Percentiles rank a stretch among this genome's conserved stretches.
phyloP scores from a whole-genome alignment of 2,888 invertebrate species.

The Cyaniris semiargus region DNA sequence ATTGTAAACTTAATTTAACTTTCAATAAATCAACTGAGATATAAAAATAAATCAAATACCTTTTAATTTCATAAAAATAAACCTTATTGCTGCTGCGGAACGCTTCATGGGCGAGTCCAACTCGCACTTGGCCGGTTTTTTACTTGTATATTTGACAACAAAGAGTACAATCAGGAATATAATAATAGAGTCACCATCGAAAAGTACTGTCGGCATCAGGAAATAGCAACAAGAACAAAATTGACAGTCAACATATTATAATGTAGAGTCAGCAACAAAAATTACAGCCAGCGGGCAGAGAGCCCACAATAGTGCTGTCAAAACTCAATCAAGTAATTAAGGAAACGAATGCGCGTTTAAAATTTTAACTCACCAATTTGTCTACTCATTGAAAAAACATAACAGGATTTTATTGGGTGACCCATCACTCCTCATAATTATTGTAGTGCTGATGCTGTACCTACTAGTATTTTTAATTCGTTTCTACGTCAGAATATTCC shows the following conservation, averaged over 20 bases:
- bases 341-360: background rate
- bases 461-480: background rate
- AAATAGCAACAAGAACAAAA: background rate
- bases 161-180: background rate
- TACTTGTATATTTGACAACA: too few relatives aligned
- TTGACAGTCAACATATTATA: background rate
- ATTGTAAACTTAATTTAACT: too few relatives aligned
- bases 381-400: slow-evolving; percentile 25
- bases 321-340: slow-evolving; percentile 37
- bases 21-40: too few relatives aligned
- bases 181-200: background rate
- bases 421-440: background rate
- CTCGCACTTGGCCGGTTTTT: too few relatives aligned
- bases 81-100: too few relatives aligned
- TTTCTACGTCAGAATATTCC: background rate
- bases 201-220: background rate
- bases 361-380: slow-evolving; percentile 32
- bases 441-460: background rate
- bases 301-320: slow-evolving; percentile 38
- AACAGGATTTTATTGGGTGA: background rate
- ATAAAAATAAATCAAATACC: too few relatives aligned
- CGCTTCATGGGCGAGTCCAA: too few relatives aligned
- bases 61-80: too few relatives aligned
- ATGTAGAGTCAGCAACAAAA: background rate
- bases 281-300: background rate